Evolutionary conservation across 1,140 invertebrate species (phyloP), one percentile per base, ranked within the genome.

Genomic region (Diploscapter pachys): DNA sequence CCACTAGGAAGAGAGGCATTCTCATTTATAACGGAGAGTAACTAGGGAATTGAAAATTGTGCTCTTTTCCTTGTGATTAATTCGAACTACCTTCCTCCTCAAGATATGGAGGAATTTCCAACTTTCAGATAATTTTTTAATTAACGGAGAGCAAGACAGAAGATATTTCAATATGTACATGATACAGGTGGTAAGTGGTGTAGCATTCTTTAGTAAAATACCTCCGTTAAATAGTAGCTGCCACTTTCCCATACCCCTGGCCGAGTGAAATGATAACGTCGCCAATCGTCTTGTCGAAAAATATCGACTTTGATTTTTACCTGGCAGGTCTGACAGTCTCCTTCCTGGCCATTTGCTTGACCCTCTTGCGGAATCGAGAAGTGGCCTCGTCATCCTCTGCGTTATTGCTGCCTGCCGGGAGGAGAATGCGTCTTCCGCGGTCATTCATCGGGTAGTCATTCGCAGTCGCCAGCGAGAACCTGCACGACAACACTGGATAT

Each of bases 261-360:
- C 11, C 4, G 31, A 51, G 8, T 5, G 4, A 8, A 4, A n/a
- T 13, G 9, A 61, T n/a, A 56, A 57, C 49, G 4, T 49, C 31
- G 11, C 6, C 13, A 56, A 8, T 9, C 6, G 13, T 69, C 48
- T 11, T 4, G 48, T 6, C 9, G 9, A 8, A n/a, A 56, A 55
- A 4, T 9, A 62, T 31, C 9, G n/a, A 73, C 11, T 2, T 6
- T 63, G 56, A 31, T 31, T 31, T 31, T 31, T 31, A 31, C 31
- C 31, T 31, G 31, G 31, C 31, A 31, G 31, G 31, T 31, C 31
- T 31, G 31, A 31, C 31, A 31, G 31, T 74, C 51, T 74, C 72
- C 48, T 68, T 66, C 9, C 69, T 55, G 6, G 65, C 72, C 48
- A 74, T 64, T 52, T 61, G 67, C 56, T 74, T 74, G 50, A 74